Conservation (phyloP, 1,140 invertebrate genomes). For the Magallana gigas region DNA sequence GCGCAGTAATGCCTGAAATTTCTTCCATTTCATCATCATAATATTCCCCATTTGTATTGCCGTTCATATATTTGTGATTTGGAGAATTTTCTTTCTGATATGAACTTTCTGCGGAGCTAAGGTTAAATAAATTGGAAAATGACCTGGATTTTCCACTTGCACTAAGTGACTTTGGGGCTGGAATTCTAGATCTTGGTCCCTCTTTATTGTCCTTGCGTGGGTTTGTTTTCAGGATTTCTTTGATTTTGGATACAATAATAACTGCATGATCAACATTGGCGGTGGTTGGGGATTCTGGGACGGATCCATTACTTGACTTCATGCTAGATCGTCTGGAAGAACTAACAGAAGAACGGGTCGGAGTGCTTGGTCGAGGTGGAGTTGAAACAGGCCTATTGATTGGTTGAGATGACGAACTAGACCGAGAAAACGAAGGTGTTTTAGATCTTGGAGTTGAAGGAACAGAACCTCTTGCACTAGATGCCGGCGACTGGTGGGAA, state of each 20-base stretch:
- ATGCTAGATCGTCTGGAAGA: constrained; percentile 48
- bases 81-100: constrained; percentile 24
- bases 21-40: constrained; percentile 58
- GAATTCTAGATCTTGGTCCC: constrained; percentile 67
- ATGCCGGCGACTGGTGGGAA: constrained; percentile 14
- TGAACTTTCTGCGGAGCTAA: constrained; percentile 40
- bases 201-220: constrained; percentile 65
- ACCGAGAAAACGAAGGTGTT: constrained; percentile 45
- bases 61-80: constrained; percentile 34
- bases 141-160: constrained; percentile 66
- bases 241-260: constrained; percentile 70
- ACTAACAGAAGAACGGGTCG: constrained; percentile 46
- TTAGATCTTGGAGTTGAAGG: constrained; percentile 55
- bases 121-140: constrained; percentile 60
- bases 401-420: constrained; percentile 55
- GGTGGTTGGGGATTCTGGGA: constrained; percentile 19
- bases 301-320: constrained; percentile 55
- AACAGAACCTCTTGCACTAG: constrained; percentile 42
- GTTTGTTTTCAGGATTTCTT: constrained; percentile 71
- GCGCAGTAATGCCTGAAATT: constrained; percentile 55
- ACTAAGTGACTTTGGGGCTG: constrained; percentile 65
- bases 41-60: constrained; percentile 41
- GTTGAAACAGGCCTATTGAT: constrained; percentile 58
- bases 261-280: constrained; percentile 54
- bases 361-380: constrained; percentile 57